Conservation (phyloP, 2,888 invertebrate genomes). For the Bombylius major region DNA sequence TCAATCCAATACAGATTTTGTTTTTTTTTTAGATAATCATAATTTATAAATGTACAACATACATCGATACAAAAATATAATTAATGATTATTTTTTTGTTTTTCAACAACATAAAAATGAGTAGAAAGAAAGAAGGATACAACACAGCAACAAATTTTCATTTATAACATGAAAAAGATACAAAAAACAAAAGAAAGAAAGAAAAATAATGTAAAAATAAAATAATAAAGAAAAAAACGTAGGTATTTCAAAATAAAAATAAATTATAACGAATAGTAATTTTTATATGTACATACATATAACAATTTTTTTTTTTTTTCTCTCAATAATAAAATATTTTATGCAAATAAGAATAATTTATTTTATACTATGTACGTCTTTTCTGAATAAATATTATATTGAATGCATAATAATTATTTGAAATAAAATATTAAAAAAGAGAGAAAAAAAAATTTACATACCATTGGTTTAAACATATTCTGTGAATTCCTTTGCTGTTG, state of each 20-base stretch:
- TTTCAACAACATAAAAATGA: too few species aligned
- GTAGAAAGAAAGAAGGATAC: too few species aligned
- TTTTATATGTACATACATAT: neutral
- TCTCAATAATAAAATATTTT: conserved; percentile 8
- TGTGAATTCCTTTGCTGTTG: conserved; percentile 72
- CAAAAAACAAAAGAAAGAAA: conserved; percentile 1
- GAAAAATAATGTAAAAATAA: neutral
- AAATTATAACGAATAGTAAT: too few species aligned
- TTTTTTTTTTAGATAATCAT: neutral
- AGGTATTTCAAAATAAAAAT: too few species aligned
- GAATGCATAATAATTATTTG: too few species aligned
- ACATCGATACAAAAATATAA: too few species aligned
- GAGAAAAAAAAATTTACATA: conserved; percentile 32
- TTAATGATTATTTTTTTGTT: too few species aligned
- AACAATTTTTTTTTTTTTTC: neutral
- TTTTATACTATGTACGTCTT: too few species aligned
- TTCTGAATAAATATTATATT: too few species aligned
- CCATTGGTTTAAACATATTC: conserved; percentile 82
- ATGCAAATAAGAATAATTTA: neutral
- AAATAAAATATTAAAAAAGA: neutral
- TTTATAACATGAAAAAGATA: neutral
- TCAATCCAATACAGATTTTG: neutral
- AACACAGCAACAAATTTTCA: conserved; percentile 6
- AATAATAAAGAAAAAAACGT: too few species aligned
- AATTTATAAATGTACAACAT: neutral